A percentile compares a stretch with the other conserved stretches of the same genome.
phyloP scores from a whole-genome alignment of 2,888 invertebrate genomes.

The Odontomyia ornata region DNA sequence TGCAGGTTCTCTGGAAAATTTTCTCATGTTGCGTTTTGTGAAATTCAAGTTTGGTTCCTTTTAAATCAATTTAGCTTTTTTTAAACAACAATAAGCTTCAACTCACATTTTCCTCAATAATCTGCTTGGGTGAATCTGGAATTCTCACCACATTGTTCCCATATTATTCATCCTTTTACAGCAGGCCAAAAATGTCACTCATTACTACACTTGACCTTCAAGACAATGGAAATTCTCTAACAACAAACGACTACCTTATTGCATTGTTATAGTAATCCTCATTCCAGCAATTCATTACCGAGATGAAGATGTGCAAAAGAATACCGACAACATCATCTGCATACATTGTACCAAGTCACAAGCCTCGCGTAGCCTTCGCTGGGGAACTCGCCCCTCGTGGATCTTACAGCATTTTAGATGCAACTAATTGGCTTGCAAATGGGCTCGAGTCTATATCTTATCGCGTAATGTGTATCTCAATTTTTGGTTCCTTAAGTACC shows the following conservation, averaged over 20 bases:
- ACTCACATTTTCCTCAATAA: too few relatives aligned
- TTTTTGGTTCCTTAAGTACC: constrained; percentile 40
- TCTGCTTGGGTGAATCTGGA: too few relatives aligned
- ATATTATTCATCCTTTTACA: background rate
- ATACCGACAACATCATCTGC: background rate
- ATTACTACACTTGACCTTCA: background rate
- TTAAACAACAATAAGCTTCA: too few relatives aligned
- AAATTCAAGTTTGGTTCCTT: too few relatives aligned
- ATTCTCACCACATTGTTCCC: too few relatives aligned
- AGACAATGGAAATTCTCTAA: background rate
- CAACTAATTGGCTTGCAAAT: constrained; percentile 43
- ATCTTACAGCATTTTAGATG: background rate
- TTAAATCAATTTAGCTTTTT: too few relatives aligned
- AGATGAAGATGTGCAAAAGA: background rate
- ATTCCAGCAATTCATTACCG: background rate
- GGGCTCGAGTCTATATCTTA: constrained; percentile 33
- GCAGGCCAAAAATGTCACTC: background rate
- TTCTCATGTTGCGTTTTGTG: too few relatives aligned
- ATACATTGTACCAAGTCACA: background rate
- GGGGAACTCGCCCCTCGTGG: background rate
- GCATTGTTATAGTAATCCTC: background rate
- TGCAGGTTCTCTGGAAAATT: too few relatives aligned
- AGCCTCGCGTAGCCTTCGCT: constrained; percentile 14
- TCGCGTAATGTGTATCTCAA: constrained; percentile 37
- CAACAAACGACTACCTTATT: background rate